Evolutionary conservation across 1,140 invertebrate genomes (phyloP).

Genomic region (Trinorchestia longiramus): DNA sequence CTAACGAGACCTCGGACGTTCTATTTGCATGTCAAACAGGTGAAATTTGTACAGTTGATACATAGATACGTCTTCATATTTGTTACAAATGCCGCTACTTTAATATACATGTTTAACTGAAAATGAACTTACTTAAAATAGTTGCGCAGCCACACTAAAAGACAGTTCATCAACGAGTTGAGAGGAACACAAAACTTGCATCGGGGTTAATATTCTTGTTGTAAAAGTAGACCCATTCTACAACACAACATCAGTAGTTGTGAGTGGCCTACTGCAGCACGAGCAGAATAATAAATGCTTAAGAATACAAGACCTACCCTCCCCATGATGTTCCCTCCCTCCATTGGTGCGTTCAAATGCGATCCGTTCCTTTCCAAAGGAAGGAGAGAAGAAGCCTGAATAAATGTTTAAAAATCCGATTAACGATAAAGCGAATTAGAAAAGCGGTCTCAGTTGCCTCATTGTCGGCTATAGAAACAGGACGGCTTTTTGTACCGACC

Average conservation of each 20-base stretch:
- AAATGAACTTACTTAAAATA: not conserved
- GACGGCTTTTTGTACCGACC: conserved; percentile 31
- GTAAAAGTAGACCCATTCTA: not conserved
- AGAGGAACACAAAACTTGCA: not conserved
- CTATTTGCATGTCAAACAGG: not conserved
- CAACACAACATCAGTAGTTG: not conserved
- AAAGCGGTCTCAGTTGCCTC: conserved; percentile 54
- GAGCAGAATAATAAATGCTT: conserved; percentile 26
- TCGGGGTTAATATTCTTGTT: not conserved
- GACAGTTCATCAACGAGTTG: not conserved
- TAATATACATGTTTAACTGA: not conserved
- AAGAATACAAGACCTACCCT: conserved; percentile 36
- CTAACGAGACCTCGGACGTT: not conserved
- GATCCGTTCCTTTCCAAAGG: conserved; percentile 50
- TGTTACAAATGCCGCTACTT: too few species aligned
- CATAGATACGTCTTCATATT: not conserved
- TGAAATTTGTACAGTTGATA: not conserved
- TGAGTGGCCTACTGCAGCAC: conserved; percentile 13
- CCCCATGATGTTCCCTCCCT: conserved; percentile 16
- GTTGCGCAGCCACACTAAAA: not conserved
- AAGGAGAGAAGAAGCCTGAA: conserved; percentile 48
- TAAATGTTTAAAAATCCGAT: conserved; percentile 55
- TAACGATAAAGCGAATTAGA: conserved; percentile 54
- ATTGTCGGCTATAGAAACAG: conserved; percentile 47
- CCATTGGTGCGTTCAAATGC: conserved; percentile 49